Evolutionary conservation across 2,888 invertebrate genomes (phyloP), one percentile per base, ranked within the genome.

Genomic region (Rhagonycha lutea): DNA sequence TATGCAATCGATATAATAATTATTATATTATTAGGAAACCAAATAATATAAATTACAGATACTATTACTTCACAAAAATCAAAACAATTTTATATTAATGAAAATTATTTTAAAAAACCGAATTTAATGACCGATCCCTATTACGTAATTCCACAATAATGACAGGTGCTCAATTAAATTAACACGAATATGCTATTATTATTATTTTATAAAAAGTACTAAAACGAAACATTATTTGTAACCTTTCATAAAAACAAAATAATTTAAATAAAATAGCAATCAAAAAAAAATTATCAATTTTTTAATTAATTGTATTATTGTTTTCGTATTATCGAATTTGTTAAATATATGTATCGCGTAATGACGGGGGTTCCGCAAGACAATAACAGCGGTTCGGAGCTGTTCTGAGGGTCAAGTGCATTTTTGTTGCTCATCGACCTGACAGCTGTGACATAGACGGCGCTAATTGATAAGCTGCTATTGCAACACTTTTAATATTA

Each of bases 71-170:
- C 47, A 47, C 47, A n/a, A 47, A 47, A 47, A 47, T 47, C 47
- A 47, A 47, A 72, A 72, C 71, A 65, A 47, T 63, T 18, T 65
- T 65, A 29, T 63, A 65, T 72, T 47, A 72, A 65, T 72, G 29
- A 70, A 69, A 70, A 61, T 61, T 70, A 47, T 47, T 47, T 47
- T 47, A 47, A 47, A 47, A 47, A 47, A n/a, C 47, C n/a, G 47
- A 47, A 47, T 47, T 47, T 47, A 47, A 47, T 47, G 47, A 47
- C 47, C 47, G 47, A 47, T 47, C 47, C n/a, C 47, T 47, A 47
- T 47, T 47, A 47, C 47, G 47, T 47, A 47, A 47, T 47, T 47
- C n/a, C 47, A 47, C n/a, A 47, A 47, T 47, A 47, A 47, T 47
- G 47, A 47, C 47, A 47, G 47, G 47, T 47, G 47, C 47, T 47